Evolutionary conservation across 64 coral and sea anemone species (phyloP), one percentile per base, ranked within the genome.

Genomic region (Dendronephthya gigantea): DNA sequence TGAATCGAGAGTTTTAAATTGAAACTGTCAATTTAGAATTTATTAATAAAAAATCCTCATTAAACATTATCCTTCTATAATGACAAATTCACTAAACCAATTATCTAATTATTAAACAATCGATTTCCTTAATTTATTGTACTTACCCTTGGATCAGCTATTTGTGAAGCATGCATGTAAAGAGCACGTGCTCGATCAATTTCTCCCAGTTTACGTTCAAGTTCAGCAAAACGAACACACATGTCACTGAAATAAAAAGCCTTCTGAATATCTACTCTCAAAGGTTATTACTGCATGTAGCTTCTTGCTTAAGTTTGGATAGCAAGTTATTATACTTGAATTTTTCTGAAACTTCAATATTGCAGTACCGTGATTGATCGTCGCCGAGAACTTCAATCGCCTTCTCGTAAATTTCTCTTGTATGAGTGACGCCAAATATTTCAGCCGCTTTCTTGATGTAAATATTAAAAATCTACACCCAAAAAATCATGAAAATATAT

Each of bases 371-470:
- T 2, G 94, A 86, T 35, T 97, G 87, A 19, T 97, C 94, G 59
- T 97, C 84, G 0, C 69, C 82, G 11, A 97, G 65, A 39, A 97
- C 87, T 91, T 97, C 94, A 82, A 97, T 97, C 0, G 94, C 92
- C 88, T 97, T 93, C 75, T 97, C 94, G 49, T 93, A 93, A 35
- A 97, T 98, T 87, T 93, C 94, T 85, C 94, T 86, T 23, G 94
- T 98, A 89, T 98, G 94, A 0, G 94, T 98, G 47, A 98, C 94
- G 45, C 94, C 94, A 74, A 98, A 98, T 14, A 98, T 98, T 74
- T 98, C 94, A 25, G 94, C 94, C 5, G 94, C 94, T 89, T 90
- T 69, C 35, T 93, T 98, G 34, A 98, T 98, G 40, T 98, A 98
- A 72, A 98, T n/a, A 82, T 98, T 98, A 41, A 98, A 98, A 89